Conservation (phyloP, 1,140 invertebrate species). For the Anastrepha obliqua region DNA sequence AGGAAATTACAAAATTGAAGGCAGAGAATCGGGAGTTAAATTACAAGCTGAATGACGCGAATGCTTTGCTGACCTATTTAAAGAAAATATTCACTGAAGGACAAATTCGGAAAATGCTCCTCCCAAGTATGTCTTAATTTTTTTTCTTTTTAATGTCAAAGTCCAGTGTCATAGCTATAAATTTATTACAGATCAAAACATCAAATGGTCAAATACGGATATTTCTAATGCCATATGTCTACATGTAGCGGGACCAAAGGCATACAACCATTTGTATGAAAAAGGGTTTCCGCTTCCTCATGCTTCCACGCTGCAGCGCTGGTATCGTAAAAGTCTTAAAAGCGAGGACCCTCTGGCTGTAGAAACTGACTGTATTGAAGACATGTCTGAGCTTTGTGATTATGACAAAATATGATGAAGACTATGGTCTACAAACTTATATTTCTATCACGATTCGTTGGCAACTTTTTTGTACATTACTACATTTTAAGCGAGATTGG, state of each 20-base stretch:
- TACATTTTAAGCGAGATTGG: too few species aligned
- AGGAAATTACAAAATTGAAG: too few species aligned
- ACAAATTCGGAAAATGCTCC: neutral
- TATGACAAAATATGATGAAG: constrained; percentile 19
- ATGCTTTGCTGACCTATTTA: neutral
- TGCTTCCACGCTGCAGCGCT: constrained; percentile 14
- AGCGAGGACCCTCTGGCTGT: neutral
- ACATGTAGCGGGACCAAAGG: constrained; percentile 34
- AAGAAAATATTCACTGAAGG: neutral
- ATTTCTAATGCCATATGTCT: constrained; percentile 28
- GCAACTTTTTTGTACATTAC: too few species aligned
- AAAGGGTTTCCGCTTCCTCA: constrained; percentile 28
- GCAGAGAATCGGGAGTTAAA: too few species aligned
- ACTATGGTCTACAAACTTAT: too few species aligned
- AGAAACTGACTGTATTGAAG: neutral
- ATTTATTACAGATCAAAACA: neutral
- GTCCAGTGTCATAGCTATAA: neutral
- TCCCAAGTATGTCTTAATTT: neutral
- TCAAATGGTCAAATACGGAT: neutral
- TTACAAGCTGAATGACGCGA: too few species aligned
- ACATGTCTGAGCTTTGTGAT: neutral
- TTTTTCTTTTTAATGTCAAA: neutral
- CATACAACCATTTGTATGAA: constrained; percentile 22
- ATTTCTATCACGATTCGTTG: too few species aligned
- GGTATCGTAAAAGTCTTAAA: neutral